These are phyloP conservation scores for Acanthopagrus latus DNA, from an alignment of 2,797 vertebrate species.

Conservation along the genomic window DNA sequence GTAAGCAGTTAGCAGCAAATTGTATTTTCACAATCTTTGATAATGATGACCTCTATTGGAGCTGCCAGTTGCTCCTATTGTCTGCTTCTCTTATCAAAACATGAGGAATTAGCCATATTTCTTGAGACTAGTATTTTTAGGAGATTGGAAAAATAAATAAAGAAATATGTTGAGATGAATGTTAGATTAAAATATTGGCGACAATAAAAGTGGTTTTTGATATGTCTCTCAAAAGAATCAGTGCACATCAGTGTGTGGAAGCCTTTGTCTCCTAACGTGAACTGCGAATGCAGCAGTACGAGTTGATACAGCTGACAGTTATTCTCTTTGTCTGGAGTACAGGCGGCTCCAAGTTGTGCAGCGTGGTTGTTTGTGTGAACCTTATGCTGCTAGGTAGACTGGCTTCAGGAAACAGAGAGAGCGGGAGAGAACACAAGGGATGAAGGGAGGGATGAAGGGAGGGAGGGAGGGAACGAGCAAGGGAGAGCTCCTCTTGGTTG, in stretches of 20 bases:
- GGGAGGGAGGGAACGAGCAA: conserved; percentile 47
- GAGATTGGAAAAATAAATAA: neutral
- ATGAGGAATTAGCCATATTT: neutral
- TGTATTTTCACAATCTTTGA: conserved; percentile 16
- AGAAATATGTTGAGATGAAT: neutral
- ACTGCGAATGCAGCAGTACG: conserved; percentile 34
- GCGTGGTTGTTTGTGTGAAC: conserved; percentile 65
- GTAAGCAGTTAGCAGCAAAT: conserved; percentile 30
- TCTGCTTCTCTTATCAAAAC: neutral
- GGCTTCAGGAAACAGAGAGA: conserved; percentile 63
- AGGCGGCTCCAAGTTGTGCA: conserved; percentile 69
- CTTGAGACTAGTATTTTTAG: neutral
- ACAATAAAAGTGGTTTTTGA: neutral
- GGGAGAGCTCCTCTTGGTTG: conserved; percentile 80
- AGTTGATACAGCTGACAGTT: conserved; percentile 57
- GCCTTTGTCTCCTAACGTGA: conserved; percentile 19
- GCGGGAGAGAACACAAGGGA: conserved; percentile 55
- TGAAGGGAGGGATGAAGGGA: conserved; percentile 28
- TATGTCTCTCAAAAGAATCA: neutral
- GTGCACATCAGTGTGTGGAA: conserved; percentile 4
- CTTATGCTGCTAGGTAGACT: conserved; percentile 70
- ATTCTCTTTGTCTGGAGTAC: conserved; percentile 76
- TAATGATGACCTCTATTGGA: conserved; percentile 14
- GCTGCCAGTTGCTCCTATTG: neutral
- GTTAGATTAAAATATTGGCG: neutral